Base-by-base conservation (phyloP, 2,888 invertebrate genomes). In the Molorchus minor region DNA sequence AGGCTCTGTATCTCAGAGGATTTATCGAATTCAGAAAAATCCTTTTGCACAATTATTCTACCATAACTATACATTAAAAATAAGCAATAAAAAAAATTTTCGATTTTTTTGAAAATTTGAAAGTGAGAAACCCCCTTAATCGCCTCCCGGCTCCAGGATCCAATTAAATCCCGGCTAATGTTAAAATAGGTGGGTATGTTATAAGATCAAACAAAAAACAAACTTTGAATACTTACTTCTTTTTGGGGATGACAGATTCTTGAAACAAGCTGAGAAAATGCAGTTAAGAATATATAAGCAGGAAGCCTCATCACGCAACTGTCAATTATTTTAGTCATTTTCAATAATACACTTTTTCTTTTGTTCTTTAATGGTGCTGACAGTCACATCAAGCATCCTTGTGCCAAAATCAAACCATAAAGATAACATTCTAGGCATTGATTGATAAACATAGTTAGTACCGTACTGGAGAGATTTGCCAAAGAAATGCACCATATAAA, bases 241-340 rank as follows among this genome's bases (percentile, higher is more conserved):
- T 79, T 84, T 47, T 92, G 89, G 0, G 95, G 92, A 82, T 98
- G 98, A 73, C 95, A 96, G 56, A 99, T 93, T 56, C 98, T 87
- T 0, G 98, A 98, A 3, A 96, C 88, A 13, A 99, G 86, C 79
- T 98, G 98, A 1, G 97, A 94, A 79, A 97, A 96, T 0, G 95
- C 95, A 0, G 96, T 93, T 67, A 96, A 86, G 79, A 96, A 95
- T 71, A 94, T 88, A 75, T 91, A 93, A 0, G 88, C 83, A 0
- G 96, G 94, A 56, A 95, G 79, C 54, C 84, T 83, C 45, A 87
- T 85, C 8, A 88, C 84, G 71, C 87, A 89, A 0, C 83, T 84
- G 71, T 85, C 86, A 35, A 89, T 86, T 30, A 88, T 78, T 46
- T 86, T 86, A 1, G 88, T 89, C 87, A 90, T 89, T 74, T 77